Conservation (phyloP, 2,113 vertebrate species). For the Sturnira hondurensis region DNA sequence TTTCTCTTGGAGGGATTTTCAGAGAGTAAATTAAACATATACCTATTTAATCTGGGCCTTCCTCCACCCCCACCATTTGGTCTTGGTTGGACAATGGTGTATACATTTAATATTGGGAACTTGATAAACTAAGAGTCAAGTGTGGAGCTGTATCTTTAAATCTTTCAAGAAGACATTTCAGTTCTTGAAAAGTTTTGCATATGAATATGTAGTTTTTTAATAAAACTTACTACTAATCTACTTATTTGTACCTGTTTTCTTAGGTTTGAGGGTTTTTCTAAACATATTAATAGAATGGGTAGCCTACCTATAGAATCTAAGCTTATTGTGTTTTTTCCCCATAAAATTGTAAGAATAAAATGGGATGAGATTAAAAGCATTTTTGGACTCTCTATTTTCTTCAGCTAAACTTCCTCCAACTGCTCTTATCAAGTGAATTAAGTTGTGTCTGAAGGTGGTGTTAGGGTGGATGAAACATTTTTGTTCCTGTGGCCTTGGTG, state of each 20-base stretch:
- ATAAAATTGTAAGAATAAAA: constrained; percentile 2
- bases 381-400: neutral
- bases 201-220: neutral
- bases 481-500: neutral
- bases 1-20: neutral
- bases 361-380: neutral
- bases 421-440: neutral
- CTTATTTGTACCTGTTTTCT: neutral
- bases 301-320: neutral
- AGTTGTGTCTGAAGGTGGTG: neutral
- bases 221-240: neutral
- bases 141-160: neutral
- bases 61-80: rapidly evolving
- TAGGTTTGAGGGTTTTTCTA: neutral
- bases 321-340: neutral
- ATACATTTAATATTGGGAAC: neutral
- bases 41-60: neutral
- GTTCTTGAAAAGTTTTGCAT: neutral
- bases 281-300: neutral
- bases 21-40: neutral
- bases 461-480: neutral
- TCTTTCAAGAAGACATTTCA: constrained; percentile 9
- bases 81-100: neutral
- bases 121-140: neutral
- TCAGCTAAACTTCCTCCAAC: neutral